Percentiles rank a stretch among this genome's conserved stretches.
These are phyloP conservation scores for Echiichthys vipera DNA, from an alignment of 2,797 vertebrate genomes.

Conservation along the genomic window DNA sequence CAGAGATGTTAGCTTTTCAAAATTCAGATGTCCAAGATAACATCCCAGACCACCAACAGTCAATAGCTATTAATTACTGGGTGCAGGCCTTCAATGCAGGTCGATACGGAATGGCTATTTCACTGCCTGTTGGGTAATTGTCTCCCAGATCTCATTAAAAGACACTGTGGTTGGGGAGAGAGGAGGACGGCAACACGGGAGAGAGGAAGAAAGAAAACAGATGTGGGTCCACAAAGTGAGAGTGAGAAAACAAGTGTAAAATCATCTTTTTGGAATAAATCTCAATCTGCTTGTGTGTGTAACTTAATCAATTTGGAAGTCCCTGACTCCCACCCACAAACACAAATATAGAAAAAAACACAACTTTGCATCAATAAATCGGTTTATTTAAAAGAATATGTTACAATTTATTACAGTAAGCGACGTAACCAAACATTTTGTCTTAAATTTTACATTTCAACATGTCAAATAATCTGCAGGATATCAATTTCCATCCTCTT, in stretches of 20 bases:
- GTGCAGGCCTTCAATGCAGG: conserved; percentile 45
- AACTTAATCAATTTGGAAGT: conserved; percentile 3
- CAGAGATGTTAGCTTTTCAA: conserved; percentile 22
- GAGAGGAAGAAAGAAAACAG: conserved; percentile 24
- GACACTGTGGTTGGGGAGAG: conserved; percentile 14
- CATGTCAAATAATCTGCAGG: conserved; percentile 52
- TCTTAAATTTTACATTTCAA: conserved; percentile 71
- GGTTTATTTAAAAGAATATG: conserved; percentile 99
- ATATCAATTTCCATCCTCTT: conserved; percentile 34
- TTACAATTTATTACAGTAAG: conserved; percentile 97
- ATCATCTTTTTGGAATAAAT: conserved; percentile 27
- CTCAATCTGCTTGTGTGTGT: background rate
- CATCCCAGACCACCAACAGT: conserved; percentile 50
- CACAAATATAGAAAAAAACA: background rate
- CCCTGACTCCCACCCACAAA: background rate
- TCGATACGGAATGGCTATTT: conserved; percentile 60
- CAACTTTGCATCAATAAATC: conserved; percentile 91
- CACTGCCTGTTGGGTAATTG: conserved; percentile 67
- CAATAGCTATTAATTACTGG: conserved; percentile 74
- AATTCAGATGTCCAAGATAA: conserved; percentile 51
- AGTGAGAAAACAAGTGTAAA: conserved; percentile 2
- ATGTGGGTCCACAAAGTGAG: conserved; percentile 22
- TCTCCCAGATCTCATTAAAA: conserved; percentile 76
- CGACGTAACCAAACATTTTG: conserved; percentile 86
- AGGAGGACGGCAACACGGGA: background rate